Percentiles rank a stretch among this genome's conserved stretches.
These are phyloP conservation scores for Shinisaurus crocodilurus DNA, from an alignment of 2,113 vertebrate genomes.

Conservation along the genomic window DNA sequence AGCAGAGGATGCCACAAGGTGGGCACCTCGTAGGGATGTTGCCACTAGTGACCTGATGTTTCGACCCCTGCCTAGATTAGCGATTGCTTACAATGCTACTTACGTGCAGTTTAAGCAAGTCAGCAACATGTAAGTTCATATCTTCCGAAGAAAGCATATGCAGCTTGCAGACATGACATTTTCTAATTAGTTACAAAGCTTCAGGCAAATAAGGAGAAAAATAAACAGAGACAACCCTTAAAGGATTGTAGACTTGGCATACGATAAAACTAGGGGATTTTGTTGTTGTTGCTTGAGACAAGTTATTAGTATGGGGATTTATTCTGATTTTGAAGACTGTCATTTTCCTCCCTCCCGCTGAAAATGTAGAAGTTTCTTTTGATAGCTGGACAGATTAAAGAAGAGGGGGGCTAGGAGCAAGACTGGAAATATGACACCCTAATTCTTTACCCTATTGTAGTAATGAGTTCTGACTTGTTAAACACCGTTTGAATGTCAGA, in stretches of 20 bases:
- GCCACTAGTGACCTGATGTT: not conserved
- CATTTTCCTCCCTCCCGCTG: not conserved
- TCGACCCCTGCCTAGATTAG: conserved; percentile 6
- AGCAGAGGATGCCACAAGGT: not conserved
- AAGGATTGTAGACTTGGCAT: not conserved
- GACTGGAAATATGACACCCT: not conserved
- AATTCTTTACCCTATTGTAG: not conserved
- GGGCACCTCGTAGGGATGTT: not conserved
- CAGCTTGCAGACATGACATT: not conserved
- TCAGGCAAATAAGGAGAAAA: not conserved
- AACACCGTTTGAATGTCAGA: not conserved
- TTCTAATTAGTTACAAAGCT: not conserved
- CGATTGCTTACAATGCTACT: conserved; percentile 24
- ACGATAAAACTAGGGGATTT: fast-evolving
- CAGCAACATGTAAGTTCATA: not conserved
- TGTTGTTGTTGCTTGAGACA: not conserved
- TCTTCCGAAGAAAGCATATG: not conserved
- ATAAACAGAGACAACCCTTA: not conserved
- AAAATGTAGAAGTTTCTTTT: not conserved
- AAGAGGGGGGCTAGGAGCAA: not conserved
- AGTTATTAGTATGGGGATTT: fast-evolving
- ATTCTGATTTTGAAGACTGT: not conserved
- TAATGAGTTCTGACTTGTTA: not conserved
- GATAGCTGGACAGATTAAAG: not conserved
- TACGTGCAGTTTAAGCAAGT: not conserved